Percentiles rank a stretch among this genome's conserved stretches.
These are phyloP conservation scores for Neogale vison DNA, from an alignment of 2,113 vertebrate species.

Conservation along the genomic window DNA sequence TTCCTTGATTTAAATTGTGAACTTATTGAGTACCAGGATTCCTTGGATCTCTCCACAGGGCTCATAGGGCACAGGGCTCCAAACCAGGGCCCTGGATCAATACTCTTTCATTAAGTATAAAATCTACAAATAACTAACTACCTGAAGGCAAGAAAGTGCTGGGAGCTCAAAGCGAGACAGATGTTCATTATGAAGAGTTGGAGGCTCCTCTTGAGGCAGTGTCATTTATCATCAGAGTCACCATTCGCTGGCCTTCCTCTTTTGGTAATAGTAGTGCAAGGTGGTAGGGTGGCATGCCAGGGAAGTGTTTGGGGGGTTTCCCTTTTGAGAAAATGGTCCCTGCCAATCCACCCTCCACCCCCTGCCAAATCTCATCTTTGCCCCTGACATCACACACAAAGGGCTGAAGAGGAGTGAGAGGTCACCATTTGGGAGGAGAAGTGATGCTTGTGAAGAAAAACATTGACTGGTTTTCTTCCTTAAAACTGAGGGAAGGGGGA, in stretches of 20 bases:
- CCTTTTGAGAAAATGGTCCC: background rate
- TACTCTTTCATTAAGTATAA: background rate
- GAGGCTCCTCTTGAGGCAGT: no score
- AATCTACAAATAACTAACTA: background rate
- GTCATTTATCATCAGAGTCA: background rate
- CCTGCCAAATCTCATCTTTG: background rate
- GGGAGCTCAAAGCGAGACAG: background rate
- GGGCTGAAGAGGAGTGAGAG: background rate
- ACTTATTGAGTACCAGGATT: background rate
- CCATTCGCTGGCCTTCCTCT: background rate
- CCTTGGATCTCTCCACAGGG: background rate
- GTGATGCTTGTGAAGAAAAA: background rate
- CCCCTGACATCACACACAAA: background rate
- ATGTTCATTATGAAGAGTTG: background rate
- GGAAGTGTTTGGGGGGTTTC: background rate
- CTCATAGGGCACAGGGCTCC: background rate
- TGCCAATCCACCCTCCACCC: no score
- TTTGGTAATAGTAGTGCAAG: background rate
- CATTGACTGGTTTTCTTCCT: background rate
- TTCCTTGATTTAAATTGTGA: background rate
- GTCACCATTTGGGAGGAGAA: background rate
- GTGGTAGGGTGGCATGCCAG: no score
- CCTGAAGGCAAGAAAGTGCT: background rate
- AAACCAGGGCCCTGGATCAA: background rate
- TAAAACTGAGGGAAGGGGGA: background rate